phyloP scores from a whole-genome alignment of 2,113 vertebrate species.

The Cromileptes altivelis region DNA sequence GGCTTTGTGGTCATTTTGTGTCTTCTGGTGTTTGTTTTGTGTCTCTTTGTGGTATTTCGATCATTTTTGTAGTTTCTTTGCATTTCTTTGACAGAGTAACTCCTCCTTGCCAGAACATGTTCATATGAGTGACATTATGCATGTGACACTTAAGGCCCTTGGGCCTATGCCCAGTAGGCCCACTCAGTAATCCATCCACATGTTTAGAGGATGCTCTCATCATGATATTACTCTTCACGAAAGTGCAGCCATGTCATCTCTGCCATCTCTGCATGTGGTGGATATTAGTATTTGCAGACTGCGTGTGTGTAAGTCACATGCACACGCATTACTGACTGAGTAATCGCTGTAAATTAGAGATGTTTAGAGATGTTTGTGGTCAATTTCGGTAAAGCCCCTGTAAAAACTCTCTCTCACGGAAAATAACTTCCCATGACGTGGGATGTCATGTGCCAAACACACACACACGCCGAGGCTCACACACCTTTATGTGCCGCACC shows the following conservation, averaged over 20 bases:
- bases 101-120: too few relatives aligned
- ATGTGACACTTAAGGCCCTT: too few relatives aligned
- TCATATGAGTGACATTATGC: too few relatives aligned
- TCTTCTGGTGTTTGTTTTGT: too few relatives aligned
- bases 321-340: constrained; percentile 62
- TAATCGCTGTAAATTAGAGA: constrained; percentile 76
- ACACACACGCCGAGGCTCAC: constrained; percentile 38
- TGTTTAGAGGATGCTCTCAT: constrained; percentile 5
- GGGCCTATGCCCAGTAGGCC: too few relatives aligned
- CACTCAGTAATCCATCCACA: too few relatives aligned
- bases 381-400: constrained; percentile 75
- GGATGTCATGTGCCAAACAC: constrained; percentile 65
- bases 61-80: too few relatives aligned
- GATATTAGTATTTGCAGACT: constrained; percentile 67
- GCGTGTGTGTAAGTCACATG: constrained; percentile 13
- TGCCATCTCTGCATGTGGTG: constrained; percentile 63
- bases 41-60: too few relatives aligned
- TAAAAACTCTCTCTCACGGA: constrained; percentile 84
- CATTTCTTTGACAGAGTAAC: too few relatives aligned
- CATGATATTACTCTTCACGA: constrained; percentile 18
- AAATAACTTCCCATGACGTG: constrained; percentile 81
- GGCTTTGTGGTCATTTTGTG: too few relatives aligned
- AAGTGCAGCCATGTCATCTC: constrained; percentile 29
- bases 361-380: constrained; percentile 80
- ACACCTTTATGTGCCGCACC: constrained; percentile 65